Percentiles rank a stretch among this genome's conserved stretches.
Evolutionary conservation across 2,888 invertebrate genomes (phyloP).

Genomic region (Ennomos quercinarius): DNA sequence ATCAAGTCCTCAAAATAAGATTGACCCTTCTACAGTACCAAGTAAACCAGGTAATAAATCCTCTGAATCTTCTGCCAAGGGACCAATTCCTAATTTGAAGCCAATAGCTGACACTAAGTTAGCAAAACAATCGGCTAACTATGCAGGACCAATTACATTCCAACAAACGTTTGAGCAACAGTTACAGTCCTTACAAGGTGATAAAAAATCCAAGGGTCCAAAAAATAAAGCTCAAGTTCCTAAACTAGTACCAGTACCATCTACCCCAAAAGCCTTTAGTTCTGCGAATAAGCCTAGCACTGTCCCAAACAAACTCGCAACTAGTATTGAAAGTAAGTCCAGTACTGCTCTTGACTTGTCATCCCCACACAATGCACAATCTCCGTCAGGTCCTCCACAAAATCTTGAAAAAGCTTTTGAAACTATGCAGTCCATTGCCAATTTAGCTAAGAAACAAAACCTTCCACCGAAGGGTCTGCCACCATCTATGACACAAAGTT

Average conservation of each 20-base stretch:
- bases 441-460: slow-evolving; percentile 80
- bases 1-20: slow-evolving; percentile 53
- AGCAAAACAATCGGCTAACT: slow-evolving; percentile 69
- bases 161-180: slow-evolving; percentile 84
- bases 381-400: slow-evolving; percentile 72
- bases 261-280: slow-evolving; percentile 72
- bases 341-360: slow-evolving; percentile 79
- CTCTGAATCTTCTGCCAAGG: slow-evolving; percentile 74
- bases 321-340: slow-evolving; percentile 62
- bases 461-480: slow-evolving; percentile 66
- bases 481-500: slow-evolving; percentile 59
- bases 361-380: slow-evolving; percentile 75
- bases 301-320: slow-evolving; percentile 54
- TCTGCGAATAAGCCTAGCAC: slow-evolving; percentile 66
- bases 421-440: slow-evolving; percentile 83
- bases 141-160: slow-evolving; percentile 76
- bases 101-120: slow-evolving; percentile 80
- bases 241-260: slow-evolving; percentile 76
- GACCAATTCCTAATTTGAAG: slow-evolving; percentile 80
- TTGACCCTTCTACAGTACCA: slow-evolving; percentile 48
- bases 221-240: slow-evolving; percentile 81
- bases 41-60: slow-evolving; percentile 59
- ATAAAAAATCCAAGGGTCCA: slow-evolving; percentile 73
- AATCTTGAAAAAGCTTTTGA: slow-evolving; percentile 75
- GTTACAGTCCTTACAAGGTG: slow-evolving; percentile 70